A percentile compares a stretch with the other conserved stretches of the same genome.
These are phyloP conservation scores for Brachylomia viminalis DNA, from an alignment of 2,888 invertebrate genomes.

Conservation along the genomic window DNA sequence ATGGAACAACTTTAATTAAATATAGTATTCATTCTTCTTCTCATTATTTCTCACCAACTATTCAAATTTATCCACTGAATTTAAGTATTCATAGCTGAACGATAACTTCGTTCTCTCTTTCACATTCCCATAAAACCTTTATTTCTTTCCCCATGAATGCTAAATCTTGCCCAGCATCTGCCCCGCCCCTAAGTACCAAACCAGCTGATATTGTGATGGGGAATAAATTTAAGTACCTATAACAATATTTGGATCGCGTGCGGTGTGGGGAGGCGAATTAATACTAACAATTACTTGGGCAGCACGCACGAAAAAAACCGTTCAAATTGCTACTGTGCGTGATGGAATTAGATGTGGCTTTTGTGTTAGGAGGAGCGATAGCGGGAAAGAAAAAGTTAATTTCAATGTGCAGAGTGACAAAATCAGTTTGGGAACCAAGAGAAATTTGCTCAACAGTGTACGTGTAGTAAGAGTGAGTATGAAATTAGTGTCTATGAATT, in stretches of 20 bases:
- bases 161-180: constrained; percentile 58
- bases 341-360: constrained; percentile 65
- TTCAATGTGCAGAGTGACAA: neutral
- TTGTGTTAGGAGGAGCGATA: constrained; percentile 59
- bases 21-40: neutral
- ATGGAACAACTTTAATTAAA: neutral
- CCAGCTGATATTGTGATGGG: constrained; percentile 59
- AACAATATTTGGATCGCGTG: constrained; percentile 82
- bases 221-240: constrained; percentile 72
- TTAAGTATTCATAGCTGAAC: neutral
- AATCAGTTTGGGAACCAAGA: neutral
- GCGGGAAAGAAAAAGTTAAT: constrained; percentile 34
- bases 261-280: constrained; percentile 82
- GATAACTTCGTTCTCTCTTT: constrained; percentile 9
- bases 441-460: neutral
- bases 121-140: constrained; percentile 18
- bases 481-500: too few species aligned
- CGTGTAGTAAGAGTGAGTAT: too few species aligned
- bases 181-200: constrained; percentile 37
- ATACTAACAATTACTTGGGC: constrained; percentile 86
- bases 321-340: constrained; percentile 88
- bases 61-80: neutral
- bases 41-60: neutral
- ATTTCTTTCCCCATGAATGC: constrained; percentile 25
- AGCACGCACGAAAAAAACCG: constrained; percentile 85